Base-by-base conservation (phyloP, 2,797 vertebrate species). In the Coluber constrictor region DNA sequence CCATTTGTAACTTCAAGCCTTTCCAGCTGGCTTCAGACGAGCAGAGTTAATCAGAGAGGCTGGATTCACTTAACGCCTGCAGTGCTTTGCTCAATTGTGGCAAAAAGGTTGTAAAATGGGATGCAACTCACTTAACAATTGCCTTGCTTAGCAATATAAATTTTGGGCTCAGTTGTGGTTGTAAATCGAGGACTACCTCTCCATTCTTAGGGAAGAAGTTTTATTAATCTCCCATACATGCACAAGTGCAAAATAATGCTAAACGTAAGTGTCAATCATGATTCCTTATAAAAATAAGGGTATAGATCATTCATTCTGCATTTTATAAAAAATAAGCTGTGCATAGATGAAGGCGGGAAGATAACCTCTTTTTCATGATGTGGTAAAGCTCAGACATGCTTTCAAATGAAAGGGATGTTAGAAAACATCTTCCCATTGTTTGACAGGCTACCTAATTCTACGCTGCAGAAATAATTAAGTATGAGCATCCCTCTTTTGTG, bases 191-290 rank as follows among this genome's bases (percentile, higher is more conserved):
- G 66, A 0, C n/a, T 74, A 74, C 12, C 27, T 13, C 27, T 63
- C 11, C n/a, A 59, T 90, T 92, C 37, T 70, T 29, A 56, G 20
- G 37, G 51, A 66, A 86, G 29, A 61, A 86, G 37, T 27, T 13
- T 32, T 83, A 16, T 91, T 63, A 32, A 87, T 27, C 29, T 11
- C 47, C 23, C 51, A 25, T 88, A 47, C 13, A 47, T 59, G 13
- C 37, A 29, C 47, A 47, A 63, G 83, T 20, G 5, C 27, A 63
- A 88, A 61, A 32, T 1, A 74, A 47, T n/a, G 27, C 56, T 12
- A 37, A 54, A 56, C 86, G 60, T 89, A 32, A 95, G 54, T 90
- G 94, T 63, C 94, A 56, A 20, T 95, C 70, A 43, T 88, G 94
- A 94, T 87, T 94, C 32, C 43, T 74, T 92, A 63, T 51, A 55